Conservation (phyloP, 2,113 vertebrate species). For the Carassius gibelio region DNA sequence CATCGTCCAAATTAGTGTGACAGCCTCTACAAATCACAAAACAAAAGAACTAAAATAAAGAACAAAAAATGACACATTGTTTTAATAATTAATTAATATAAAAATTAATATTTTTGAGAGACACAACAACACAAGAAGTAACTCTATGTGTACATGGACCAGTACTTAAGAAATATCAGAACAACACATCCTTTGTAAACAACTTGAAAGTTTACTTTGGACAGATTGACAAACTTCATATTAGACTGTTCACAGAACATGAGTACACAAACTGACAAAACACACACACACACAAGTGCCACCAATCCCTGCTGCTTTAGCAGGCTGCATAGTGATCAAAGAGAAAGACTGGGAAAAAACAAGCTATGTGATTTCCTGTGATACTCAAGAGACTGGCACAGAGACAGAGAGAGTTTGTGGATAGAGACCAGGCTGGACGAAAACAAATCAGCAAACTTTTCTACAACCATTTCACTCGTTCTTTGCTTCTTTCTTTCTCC, state of each 20-base stretch:
- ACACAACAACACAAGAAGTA: neutral
- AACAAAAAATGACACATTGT: neutral
- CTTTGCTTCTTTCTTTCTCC: neutral
- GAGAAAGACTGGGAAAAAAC: slow-evolving; percentile 1
- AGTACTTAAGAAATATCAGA: slow-evolving; percentile 4
- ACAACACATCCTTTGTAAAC: neutral
- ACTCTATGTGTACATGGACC: neutral
- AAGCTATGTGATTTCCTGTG: slow-evolving; percentile 8
- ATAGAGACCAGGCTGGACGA: neutral
- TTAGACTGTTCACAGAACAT: neutral
- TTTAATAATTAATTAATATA: neutral
- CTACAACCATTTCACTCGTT: neutral
- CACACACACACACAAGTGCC: neutral
- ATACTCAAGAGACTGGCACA: slow-evolving; percentile 4
- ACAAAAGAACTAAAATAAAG: neutral
- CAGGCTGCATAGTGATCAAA: slow-evolving; percentile 24
- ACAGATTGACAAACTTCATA: neutral
- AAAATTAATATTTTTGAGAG: neutral
- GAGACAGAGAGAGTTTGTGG: neutral
- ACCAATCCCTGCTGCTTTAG: neutral
- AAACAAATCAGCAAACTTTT: slow-evolving; percentile 27
- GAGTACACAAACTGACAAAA: neutral
- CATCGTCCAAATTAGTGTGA: neutral
- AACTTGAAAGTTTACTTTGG: neutral
- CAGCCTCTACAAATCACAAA: neutral